These are phyloP conservation scores for Himantopus leucocephalus DNA, from an alignment of 2,113 vertebrate genomes.

Conservation along the genomic window DNA sequence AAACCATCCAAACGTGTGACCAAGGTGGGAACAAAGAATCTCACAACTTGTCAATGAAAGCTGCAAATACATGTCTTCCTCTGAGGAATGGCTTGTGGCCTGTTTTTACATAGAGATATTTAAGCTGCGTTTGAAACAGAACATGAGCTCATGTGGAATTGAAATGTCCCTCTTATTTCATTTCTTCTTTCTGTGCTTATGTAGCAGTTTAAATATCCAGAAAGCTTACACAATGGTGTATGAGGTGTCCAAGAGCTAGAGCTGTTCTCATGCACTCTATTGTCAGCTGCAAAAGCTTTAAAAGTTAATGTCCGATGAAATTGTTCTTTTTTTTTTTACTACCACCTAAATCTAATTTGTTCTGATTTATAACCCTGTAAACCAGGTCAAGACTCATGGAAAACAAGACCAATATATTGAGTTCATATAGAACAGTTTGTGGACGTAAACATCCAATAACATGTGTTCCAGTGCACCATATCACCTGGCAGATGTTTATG, in stretches of 20 bases:
- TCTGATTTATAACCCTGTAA: constrained; percentile 16
- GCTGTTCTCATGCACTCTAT: neutral
- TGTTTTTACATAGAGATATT: neutral
- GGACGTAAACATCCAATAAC: neutral
- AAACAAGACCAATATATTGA: neutral
- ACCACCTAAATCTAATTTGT: neutral
- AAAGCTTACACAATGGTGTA: neutral
- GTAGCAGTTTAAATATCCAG: neutral
- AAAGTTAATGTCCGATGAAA: constrained; percentile 34
- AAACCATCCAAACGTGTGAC: neutral
- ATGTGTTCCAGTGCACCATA: neutral
- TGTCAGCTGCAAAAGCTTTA: neutral
- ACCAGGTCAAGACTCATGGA: neutral
- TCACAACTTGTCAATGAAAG: neutral
- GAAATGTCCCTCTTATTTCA: neutral
- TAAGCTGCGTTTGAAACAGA: neutral
- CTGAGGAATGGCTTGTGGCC: neutral
- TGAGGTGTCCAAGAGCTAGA: neutral
- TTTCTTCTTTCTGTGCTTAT: neutral
- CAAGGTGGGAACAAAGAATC: neutral
- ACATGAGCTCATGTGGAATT: neutral
- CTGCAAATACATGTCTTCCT: neutral
- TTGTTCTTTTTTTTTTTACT: neutral
- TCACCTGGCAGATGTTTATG: neutral
- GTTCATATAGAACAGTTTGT: neutral